Evolutionary conservation across 2,888 invertebrate species (phyloP), one percentile per base, ranked within the genome.

Genomic region (Drosophila ezoana): DNA sequence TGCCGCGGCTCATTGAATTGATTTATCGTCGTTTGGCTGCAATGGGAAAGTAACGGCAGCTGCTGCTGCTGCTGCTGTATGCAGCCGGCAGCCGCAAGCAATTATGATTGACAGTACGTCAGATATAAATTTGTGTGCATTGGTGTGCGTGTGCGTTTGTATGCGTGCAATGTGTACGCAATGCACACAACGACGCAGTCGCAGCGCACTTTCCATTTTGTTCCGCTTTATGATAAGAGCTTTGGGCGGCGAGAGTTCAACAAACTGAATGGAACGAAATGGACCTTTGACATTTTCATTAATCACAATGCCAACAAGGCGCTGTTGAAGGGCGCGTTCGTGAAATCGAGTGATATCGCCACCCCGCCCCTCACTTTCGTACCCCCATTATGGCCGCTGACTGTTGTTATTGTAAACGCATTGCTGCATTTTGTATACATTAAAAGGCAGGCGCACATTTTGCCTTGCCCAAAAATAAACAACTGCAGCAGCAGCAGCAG

Each of bases 251-350:
- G 79, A n/a, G n/a, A 82, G 85, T 89, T 86, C 85, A 89, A 89
- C 77, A 89, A 87, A 86, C 85, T 84, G 70, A 44, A 59, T 32
- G 62, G 13, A 56, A 40, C 20, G 38, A 40, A 58, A 41, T 49
- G 40, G 77, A 85, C 85, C 85, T 89, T 89, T 85, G 85, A 89
- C 85, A 85, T 85, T 87, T 77, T 65, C 86, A 85, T 89, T 85
- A 89, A 85, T 89, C 81, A 81, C 70, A 67, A 73, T 41, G 32
- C 57, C 40, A 79, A 71, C 57, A 59, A 69, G 54, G 44, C 48
- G 52, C 11, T 44, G 44, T 14, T 60, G 69, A 45, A 32, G 63
- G 70, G 79, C 51, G 58, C 28, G 23, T 51, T 14, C 23, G 14
- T 37, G 38, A 40, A 63, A 68, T 62, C 75, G 58, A 56, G 58